Evolutionary conservation across 2,113 vertebrate species (phyloP).

Genomic region (Thalassarche chlororhynchos): DNA sequence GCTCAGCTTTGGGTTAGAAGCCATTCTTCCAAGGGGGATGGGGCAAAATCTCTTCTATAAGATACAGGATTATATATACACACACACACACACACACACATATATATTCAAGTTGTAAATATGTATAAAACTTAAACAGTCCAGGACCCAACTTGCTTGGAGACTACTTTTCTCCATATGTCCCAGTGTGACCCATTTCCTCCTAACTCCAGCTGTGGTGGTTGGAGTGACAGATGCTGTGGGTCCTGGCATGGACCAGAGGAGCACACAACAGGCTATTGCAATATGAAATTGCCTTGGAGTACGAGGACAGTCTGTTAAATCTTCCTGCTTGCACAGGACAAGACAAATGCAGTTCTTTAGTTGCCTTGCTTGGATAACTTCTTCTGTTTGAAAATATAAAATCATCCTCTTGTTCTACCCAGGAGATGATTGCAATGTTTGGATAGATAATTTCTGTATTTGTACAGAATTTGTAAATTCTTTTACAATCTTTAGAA

Average conservation of each 20-base stretch:
- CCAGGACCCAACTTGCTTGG: not conserved
- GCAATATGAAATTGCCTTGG: not conserved
- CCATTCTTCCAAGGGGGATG: not conserved
- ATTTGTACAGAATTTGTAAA: not conserved
- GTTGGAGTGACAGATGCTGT: not conserved
- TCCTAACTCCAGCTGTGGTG: not conserved
- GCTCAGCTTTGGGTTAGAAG: not conserved
- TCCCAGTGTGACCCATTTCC: not conserved
- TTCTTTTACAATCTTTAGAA: not conserved
- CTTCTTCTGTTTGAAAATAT: not conserved
- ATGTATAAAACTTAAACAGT: not conserved
- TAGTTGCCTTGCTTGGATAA: not conserved
- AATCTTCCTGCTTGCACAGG: not conserved
- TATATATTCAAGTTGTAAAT: not conserved
- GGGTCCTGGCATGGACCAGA: not conserved
- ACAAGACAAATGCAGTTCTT: not conserved
- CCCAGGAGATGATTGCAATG: not conserved
- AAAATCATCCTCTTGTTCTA: not conserved
- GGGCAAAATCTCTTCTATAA: not conserved
- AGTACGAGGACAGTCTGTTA: not conserved
- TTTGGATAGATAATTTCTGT: not conserved
- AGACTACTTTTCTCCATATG: not conserved
- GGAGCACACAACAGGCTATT: not conserved
- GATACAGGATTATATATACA: not conserved
- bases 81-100: not conserved